Evolutionary conservation across 2,797 vertebrate species (phyloP).

Genomic region (Chromobotia macracanthus): DNA sequence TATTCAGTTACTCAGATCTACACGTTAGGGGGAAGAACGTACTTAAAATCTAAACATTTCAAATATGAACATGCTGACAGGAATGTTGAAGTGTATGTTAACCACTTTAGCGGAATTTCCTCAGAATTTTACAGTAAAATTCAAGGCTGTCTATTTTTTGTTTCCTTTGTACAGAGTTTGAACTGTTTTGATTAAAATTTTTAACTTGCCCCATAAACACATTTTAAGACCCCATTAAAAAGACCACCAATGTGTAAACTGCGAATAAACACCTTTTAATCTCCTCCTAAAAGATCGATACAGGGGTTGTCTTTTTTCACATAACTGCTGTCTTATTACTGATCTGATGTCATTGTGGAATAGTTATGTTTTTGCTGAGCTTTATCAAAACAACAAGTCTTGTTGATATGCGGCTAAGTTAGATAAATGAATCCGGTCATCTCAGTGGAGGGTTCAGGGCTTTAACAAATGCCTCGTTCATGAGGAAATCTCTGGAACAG

Average conservation of each 20-base stretch:
- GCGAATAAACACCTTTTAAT: neutral
- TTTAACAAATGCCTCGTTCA: conserved; percentile 29
- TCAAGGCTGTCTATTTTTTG: no score
- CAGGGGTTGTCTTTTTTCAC: neutral
- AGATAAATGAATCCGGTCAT: conserved; percentile 21
- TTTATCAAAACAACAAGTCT: conserved; percentile 1
- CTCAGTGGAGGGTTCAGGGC: neutral
- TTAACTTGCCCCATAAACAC: neutral
- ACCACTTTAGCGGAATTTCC: no score
- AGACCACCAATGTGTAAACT: neutral
- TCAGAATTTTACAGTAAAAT: no score
- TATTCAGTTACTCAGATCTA: neutral
- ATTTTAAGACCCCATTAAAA: neutral
- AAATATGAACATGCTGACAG: neutral
- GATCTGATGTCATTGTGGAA: neutral
- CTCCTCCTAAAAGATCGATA: neutral
- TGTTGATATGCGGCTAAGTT: conserved; percentile 15
- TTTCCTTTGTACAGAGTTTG: neutral
- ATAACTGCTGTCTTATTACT: neutral
- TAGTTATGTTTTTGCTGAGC: neutral
- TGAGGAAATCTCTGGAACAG: conserved; percentile 45
- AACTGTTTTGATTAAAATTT: no score
- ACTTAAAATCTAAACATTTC: neutral
- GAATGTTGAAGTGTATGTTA: no score
- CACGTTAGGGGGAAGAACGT: neutral